Evolutionary conservation across 2,797 vertebrate genomes (phyloP), one percentile per base, ranked within the genome.

Genomic region (Anguilla anguilla): DNA sequence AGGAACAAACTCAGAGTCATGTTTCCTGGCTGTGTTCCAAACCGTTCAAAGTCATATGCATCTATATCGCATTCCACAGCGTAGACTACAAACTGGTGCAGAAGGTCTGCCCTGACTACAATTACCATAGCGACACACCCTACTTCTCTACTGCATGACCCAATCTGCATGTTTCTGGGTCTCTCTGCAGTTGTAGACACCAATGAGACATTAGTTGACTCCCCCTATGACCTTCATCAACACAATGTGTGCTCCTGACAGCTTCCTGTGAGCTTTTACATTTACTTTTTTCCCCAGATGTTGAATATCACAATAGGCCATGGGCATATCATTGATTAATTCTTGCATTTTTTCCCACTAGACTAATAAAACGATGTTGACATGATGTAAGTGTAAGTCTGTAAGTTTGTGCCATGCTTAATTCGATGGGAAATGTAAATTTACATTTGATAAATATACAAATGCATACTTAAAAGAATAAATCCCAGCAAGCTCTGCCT

Each of bases 11-110:
- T 28, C 99, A 99, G 94, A 99, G 98, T 94, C 99, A 99, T 28
- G 99, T 99, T 86, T 99, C 99, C 92, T 99, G 99, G 99, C 93
- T 99, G 92, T 99, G 99, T 91, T 99, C 98, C 0, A 99, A 99
- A 92, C 99, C 99, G 13, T 99, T 99, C 92, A 99, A 99, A 93
- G 98, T 99, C 90, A 99, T 99, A 93, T 99, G 98, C 96, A 99
- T 99, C 95, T 99, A 99, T 93, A 99, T 99, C 77, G 98, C 98
- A 86, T 99, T 99, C 94, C 99, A 99, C 96, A 99, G 98, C 35
- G 96, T 98, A 72, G 98, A 99, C 95, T 99, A 99, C 92, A 99
- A 99, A 97, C 97, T 99, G 93, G 98, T 99, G 93, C 98, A 99
- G 89, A 99, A 99, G 93, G 98, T 99, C 88, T 99, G 99, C 91